Evolutionary conservation across 2,888 invertebrate genomes (phyloP).

Genomic region (Clanis bilineata): DNA sequence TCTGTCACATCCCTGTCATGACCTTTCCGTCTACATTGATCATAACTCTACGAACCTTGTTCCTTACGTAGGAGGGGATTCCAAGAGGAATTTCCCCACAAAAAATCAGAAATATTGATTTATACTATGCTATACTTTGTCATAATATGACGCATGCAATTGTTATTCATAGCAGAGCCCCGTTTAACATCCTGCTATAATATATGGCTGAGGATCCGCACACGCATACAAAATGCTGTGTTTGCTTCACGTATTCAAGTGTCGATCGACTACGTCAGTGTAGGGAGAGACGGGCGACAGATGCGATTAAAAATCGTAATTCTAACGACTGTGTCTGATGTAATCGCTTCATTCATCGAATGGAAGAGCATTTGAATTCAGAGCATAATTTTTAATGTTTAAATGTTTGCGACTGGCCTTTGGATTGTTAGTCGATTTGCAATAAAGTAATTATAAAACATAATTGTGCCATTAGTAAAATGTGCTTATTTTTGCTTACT

Average conservation of each 20-base stretch:
- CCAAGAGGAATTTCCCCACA: neutral
- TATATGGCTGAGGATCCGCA: conserved; percentile 39
- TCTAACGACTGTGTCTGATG: too few relatives aligned
- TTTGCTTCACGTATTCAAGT: conserved; percentile 44
- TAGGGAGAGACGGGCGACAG: conserved; percentile 31
- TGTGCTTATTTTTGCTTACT: too few relatives aligned
- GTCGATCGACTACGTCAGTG: conserved; percentile 31
- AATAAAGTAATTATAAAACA: too few relatives aligned
- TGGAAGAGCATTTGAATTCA: too few relatives aligned
- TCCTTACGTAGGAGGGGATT: neutral
- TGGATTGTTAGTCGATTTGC: too few relatives aligned
- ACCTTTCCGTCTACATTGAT: too few relatives aligned
- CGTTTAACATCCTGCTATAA: conserved; percentile 49
- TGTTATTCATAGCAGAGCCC: conserved; percentile 41
- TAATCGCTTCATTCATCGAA: conserved; percentile 17
- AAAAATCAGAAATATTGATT: neutral
- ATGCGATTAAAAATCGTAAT: neutral
- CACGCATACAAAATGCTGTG: conserved; percentile 53
- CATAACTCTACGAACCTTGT: too few relatives aligned
- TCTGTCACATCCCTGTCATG: too few relatives aligned
- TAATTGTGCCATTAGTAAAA: too few relatives aligned
- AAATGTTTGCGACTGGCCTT: too few relatives aligned
- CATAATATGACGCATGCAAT: conserved; percentile 19
- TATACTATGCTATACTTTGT: neutral
- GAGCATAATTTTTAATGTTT: too few relatives aligned